phyloP scores from a whole-genome alignment of 2,797 vertebrate species.

The Lerista edwardsae region DNA sequence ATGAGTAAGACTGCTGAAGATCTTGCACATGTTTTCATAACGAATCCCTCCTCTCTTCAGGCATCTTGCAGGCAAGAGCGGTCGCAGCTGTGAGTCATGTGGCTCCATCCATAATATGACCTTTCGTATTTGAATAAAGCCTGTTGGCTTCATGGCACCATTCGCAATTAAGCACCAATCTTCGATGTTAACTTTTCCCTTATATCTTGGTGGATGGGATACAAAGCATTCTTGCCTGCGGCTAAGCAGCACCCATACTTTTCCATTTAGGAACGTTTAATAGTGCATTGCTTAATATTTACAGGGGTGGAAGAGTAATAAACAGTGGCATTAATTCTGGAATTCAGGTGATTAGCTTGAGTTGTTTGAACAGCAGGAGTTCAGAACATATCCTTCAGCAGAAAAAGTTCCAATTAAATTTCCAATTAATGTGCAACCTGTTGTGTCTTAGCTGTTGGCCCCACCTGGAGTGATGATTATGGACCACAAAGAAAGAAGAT shows the following conservation, averaged over 20 bases:
- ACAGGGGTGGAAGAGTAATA: background rate
- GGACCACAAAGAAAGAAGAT: constrained; percentile 70
- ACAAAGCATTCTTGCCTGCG: background rate
- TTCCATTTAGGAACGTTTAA: constrained; percentile 37
- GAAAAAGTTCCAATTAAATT: constrained; percentile 55
- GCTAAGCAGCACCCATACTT: constrained; percentile 10
- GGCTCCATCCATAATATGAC: constrained; percentile 1
- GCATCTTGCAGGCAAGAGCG: constrained; percentile 36
- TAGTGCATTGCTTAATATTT: constrained; percentile 30
- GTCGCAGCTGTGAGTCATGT: constrained; percentile 46
- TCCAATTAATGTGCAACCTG: constrained; percentile 53
- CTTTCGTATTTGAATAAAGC: constrained; percentile 36
- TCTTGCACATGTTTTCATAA: constrained; percentile 30
- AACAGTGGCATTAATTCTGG: constrained; percentile 53
- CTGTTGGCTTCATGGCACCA: constrained; percentile 20
- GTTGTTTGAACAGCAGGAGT: constrained; percentile 63
- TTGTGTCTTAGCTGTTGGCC: constrained; percentile 65
- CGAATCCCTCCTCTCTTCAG: constrained; percentile 41
- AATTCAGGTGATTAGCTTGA: constrained; percentile 60
- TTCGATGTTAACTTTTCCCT: background rate
- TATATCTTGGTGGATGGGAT: background rate
- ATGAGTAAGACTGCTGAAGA: constrained; percentile 7
- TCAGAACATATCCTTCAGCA: constrained; percentile 61
- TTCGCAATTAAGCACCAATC: constrained; percentile 44
- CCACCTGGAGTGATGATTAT: constrained; percentile 58